Evolutionary conservation across 2,888 invertebrate genomes (phyloP).

Genomic region (Glaucopsyche alexis): DNA sequence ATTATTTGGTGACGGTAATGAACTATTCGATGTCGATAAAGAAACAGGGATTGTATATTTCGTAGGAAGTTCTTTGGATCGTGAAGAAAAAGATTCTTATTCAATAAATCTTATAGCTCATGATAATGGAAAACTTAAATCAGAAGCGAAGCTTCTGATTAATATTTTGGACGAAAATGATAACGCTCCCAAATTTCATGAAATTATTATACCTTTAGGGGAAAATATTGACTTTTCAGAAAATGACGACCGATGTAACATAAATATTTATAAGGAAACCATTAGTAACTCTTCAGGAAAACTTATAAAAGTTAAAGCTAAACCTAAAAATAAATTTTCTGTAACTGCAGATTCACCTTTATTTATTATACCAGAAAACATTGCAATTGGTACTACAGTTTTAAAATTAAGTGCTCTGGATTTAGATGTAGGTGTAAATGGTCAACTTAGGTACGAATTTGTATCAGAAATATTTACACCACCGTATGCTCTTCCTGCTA

Average conservation of each 20-base stretch:
- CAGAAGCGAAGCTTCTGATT: conserved; percentile 86
- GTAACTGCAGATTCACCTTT: conserved; percentile 72
- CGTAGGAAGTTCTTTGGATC: conserved; percentile 82
- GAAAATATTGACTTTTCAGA: conserved; percentile 84
- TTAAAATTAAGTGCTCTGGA: conserved; percentile 86
- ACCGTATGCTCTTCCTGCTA: conserved; percentile 62
- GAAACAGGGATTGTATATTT: conserved; percentile 82
- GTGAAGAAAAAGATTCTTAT: conserved; percentile 86
- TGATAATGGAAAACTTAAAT: conserved; percentile 87
- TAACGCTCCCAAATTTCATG: conserved; percentile 85
- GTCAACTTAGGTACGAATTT: conserved; percentile 85
- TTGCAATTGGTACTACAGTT: conserved; percentile 84
- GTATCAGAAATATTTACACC: conserved; percentile 84
- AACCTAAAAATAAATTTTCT: conserved; percentile 65
- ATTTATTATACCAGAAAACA: conserved; percentile 86
- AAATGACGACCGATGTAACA: conserved; percentile 75
- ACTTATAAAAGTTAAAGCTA: conserved; percentile 56
- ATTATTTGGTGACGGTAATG: conserved; percentile 87
- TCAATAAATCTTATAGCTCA: conserved; percentile 86
- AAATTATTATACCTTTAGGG: conserved; percentile 85
- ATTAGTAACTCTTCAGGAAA: conserved; percentile 54
- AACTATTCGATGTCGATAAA: conserved; percentile 85
- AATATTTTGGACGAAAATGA: conserved; percentile 90
- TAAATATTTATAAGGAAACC: conserved; percentile 70
- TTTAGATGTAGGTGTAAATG: conserved; percentile 85